A percentile compares a stretch with the other conserved stretches of the same genome.
Evolutionary conservation across 2,113 vertebrate species (phyloP).

Genomic region (Rhadina sibilatrix): DNA sequence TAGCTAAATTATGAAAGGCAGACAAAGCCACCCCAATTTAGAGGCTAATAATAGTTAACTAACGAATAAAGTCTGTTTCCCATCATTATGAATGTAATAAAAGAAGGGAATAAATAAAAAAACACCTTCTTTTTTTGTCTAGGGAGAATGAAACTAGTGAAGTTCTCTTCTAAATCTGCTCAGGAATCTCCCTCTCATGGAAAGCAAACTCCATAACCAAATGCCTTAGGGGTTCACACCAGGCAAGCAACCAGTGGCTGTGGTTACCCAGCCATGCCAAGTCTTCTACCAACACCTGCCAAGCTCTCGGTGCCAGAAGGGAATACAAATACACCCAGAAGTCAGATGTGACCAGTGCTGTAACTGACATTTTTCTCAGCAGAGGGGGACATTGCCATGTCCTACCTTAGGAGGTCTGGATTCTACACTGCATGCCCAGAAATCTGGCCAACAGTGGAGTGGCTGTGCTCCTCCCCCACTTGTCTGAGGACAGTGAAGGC

Average conservation of each 20-base stretch:
- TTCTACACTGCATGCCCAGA: conserved; percentile 74
- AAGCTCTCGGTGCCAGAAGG: conserved; percentile 21
- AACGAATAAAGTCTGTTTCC: not conserved
- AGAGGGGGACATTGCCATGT: conserved; percentile 60
- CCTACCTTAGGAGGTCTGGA: conserved; percentile 70
- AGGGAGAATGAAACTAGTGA: not conserved
- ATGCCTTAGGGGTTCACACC: not conserved
- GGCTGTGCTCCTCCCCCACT: conserved; percentile 69
- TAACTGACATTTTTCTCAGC: conserved; percentile 60
- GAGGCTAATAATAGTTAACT: not conserved
- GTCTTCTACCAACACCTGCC: not conserved
- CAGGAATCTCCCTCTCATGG: not conserved
- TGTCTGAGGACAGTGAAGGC: conserved; percentile 64
- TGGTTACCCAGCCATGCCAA: not conserved
- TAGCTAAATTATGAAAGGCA: not conserved
- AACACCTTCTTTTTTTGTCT: not conserved
- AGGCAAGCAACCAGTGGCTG: not conserved
- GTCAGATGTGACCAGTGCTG: conserved; percentile 29
- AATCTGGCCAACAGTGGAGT: conserved; percentile 66
- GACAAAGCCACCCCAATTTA: not conserved
- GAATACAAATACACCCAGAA: conserved; percentile 38
- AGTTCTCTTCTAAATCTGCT: not conserved
- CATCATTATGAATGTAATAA: not conserved
- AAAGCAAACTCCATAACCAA: conserved; percentile 1
- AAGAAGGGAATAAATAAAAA: not conserved